A percentile compares a stretch with the other conserved stretches of the same genome.
Conservation (phyloP, 2,113 vertebrate species). For the Mirza zaza region DNA sequence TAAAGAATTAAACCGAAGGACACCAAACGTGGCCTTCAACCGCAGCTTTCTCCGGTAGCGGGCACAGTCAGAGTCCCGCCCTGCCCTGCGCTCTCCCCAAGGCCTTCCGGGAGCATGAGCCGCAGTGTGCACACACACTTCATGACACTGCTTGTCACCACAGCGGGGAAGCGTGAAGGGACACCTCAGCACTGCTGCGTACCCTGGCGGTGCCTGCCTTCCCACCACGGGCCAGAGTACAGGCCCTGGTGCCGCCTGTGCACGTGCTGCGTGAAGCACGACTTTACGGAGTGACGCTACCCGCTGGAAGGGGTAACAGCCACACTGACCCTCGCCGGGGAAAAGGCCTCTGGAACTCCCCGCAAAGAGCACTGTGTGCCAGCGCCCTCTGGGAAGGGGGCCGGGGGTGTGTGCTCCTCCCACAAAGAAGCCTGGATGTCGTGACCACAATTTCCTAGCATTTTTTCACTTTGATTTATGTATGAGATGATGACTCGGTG, state of each 20-base stretch:
- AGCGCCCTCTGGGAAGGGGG: neutral
- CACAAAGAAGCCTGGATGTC: neutral
- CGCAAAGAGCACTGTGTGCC: neutral
- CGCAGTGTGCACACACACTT: neutral
- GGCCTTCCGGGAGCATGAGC: neutral
- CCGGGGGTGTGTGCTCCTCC: accelerated
- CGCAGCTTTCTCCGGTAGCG: neutral
- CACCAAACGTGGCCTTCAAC: too few species aligned
- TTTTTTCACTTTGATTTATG: neutral
- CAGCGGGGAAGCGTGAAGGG: neutral
- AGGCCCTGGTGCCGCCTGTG: neutral
- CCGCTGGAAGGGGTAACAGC: neutral
- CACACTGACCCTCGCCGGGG: neutral
- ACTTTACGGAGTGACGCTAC: accelerated
- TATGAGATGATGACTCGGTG: neutral
- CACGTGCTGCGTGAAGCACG: neutral
- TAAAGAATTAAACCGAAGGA: neutral
- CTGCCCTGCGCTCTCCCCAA: neutral
- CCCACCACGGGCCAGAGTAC: neutral
- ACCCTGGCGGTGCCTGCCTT: neutral
- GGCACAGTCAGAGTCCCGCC: too few species aligned
- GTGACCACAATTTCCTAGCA: neutral
- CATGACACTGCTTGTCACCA: neutral
- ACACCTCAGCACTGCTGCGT: accelerated
- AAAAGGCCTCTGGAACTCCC: neutral